Percentiles rank a stretch among this genome's conserved stretches.
Evolutionary conservation across 1,140 invertebrate genomes (phyloP).

Genomic region (Ephestia elutella): DNA sequence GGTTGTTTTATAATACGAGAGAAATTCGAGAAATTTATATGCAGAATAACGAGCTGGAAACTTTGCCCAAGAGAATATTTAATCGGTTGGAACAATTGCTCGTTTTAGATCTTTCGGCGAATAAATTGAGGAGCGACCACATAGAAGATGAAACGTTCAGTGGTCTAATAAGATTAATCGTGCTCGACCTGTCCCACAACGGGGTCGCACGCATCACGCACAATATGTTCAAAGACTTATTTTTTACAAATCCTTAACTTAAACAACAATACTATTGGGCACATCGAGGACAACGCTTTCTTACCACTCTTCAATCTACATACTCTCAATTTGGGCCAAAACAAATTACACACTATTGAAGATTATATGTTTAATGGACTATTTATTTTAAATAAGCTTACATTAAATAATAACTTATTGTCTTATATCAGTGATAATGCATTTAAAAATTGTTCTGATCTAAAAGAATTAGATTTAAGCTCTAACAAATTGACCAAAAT

Average conservation of each 20-base stretch:
- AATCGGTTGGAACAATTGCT: slow-evolving; percentile 80
- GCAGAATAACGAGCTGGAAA: slow-evolving; percentile 82
- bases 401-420: slow-evolving; percentile 85
- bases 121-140: slow-evolving; percentile 81
- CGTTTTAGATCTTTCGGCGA: slow-evolving; percentile 82
- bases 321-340: slow-evolving; percentile 84
- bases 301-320: slow-evolving; percentile 88
- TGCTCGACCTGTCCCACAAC: slow-evolving; percentile 82
- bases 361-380: slow-evolving; percentile 85
- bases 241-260: slow-evolving; percentile 87
- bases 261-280: slow-evolving; percentile 84
- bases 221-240: slow-evolving; percentile 86
- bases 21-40: slow-evolving; percentile 84
- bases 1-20: slow-evolving; percentile 80
- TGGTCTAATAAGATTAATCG: slow-evolving; percentile 80
- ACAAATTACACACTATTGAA: slow-evolving; percentile 83
- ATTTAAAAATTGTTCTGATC: slow-evolving; percentile 86
- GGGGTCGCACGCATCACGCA: slow-evolving; percentile 77
- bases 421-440: slow-evolving; percentile 83
- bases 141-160: slow-evolving; percentile 81
- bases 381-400: slow-evolving; percentile 86
- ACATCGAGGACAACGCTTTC: slow-evolving; percentile 85
- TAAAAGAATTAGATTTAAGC: slow-evolving; percentile 88
- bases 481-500: slow-evolving; percentile 84
- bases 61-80: slow-evolving; percentile 81